These are phyloP conservation scores for Nemopilema nomurai DNA, from an alignment of 30 jellyfish, hydroid and myxozoan genomes.

Conservation along the genomic window DNA sequence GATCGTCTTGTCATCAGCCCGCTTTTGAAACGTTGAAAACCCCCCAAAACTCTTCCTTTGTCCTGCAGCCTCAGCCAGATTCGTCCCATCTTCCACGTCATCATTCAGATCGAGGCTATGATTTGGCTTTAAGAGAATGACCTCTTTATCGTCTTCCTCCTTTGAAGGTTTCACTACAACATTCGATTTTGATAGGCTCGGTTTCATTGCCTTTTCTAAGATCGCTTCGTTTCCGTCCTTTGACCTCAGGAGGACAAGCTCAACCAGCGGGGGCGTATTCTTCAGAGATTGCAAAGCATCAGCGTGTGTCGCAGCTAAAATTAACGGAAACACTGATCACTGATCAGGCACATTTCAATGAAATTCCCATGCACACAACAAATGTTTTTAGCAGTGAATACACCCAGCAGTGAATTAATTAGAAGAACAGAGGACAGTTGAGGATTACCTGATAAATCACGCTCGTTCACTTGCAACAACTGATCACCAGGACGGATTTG, in stretches of 20 bases:
- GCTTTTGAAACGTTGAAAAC: conserved; percentile 47
- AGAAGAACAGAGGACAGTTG: neutral
- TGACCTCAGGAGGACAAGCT: conserved; percentile 60
- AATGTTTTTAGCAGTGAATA: neutral
- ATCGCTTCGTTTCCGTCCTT: conserved; percentile 46
- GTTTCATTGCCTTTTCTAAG: conserved; percentile 30
- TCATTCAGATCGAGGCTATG: conserved; percentile 43
- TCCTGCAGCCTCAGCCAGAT: neutral
- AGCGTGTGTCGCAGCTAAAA: conserved; percentile 68
- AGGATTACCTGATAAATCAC: conserved; percentile 64
- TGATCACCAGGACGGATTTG: conserved; percentile 90
- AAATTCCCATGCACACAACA: neutral
- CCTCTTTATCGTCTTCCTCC: conserved; percentile 32
- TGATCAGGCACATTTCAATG: neutral
- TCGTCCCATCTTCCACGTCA: conserved; percentile 26
- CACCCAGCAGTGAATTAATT: neutral
- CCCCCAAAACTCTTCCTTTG: conserved; percentile 53
- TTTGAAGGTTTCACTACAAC: neutral
- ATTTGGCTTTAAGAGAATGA: conserved; percentile 20
- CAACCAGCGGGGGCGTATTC: conserved; percentile 94
- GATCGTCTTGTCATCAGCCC: neutral
- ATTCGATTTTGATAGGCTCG: neutral
- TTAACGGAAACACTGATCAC: neutral
- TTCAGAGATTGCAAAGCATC: conserved; percentile 76
- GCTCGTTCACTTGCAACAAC: conserved; percentile 74